phyloP scores from a whole-genome alignment of 2,888 invertebrate genomes.

The Thera obeliscata region DNA sequence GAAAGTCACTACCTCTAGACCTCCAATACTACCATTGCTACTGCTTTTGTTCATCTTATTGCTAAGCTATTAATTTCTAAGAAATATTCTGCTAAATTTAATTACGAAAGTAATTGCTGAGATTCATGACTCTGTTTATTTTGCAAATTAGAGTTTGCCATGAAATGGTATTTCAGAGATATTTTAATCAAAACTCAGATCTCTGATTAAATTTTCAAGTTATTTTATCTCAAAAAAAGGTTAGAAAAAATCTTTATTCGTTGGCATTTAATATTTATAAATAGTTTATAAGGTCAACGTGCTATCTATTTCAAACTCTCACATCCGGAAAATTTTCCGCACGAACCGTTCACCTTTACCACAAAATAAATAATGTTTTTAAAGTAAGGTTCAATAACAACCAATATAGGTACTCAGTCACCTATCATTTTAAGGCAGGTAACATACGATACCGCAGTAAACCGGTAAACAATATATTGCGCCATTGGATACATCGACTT shows the following conservation, averaged over 20 bases:
- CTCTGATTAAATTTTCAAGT: not conserved
- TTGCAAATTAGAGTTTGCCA: not conserved
- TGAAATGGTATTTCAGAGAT: not conserved
- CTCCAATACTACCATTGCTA: no score
- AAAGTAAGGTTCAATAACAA: no score
- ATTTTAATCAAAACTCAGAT: conserved; percentile 1
- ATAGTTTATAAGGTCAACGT: not conserved
- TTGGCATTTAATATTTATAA: not conserved
- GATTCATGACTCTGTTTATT: not conserved
- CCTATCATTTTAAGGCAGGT: no score
- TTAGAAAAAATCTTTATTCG: not conserved
- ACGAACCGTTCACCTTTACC: conserved; percentile 1
- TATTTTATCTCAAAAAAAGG: not conserved
- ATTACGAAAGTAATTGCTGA: not conserved
- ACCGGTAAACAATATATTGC: no score
- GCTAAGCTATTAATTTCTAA: not conserved
- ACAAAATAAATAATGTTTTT: not conserved
- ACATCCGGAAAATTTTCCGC: conserved; percentile 15
- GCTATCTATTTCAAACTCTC: conserved; percentile 4
- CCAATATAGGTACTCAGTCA: no score
- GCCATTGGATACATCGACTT: no score
- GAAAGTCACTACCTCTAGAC: no score
- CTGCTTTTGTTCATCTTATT: not conserved
- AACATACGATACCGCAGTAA: no score
- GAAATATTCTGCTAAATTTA: not conserved